These are phyloP conservation scores for Cyphotilapia sp. DNA, from an alignment of 2,113 vertebrate species.

Conservation along the genomic window DNA sequence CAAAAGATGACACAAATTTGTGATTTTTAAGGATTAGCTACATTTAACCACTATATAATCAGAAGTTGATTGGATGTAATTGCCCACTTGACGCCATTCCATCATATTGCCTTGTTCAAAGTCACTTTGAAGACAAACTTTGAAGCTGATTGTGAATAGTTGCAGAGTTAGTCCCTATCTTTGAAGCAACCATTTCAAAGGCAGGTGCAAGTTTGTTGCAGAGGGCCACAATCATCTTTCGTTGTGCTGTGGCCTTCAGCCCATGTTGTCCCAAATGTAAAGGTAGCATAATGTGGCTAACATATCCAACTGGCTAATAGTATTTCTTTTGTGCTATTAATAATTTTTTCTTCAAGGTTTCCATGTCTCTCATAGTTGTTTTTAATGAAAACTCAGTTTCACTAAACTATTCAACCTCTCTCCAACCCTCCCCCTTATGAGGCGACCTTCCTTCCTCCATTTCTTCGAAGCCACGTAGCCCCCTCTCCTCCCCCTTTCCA, in stretches of 20 bases:
- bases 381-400: background rate
- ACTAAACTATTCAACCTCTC: background rate
- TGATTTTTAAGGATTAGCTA: background rate
- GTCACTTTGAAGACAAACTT: background rate
- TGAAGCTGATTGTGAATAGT: background rate
- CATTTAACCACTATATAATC: background rate
- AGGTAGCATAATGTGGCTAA: background rate
- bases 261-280: background rate
- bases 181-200: background rate
- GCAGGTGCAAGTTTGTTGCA: background rate
- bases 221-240: background rate
- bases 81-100: background rate
- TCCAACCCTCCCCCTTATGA: background rate
- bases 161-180: background rate
- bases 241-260: background rate
- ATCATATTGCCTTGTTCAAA: background rate
- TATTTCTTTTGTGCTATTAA: background rate
- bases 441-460: constrained; percentile 1
- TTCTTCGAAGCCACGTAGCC: background rate
- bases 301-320: background rate
- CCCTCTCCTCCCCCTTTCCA: background rate
- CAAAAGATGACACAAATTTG: background rate
- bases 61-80: background rate
- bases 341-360: background rate
- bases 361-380: background rate